phyloP scores from a whole-genome alignment of 2,888 invertebrate genomes.

The Julus scanicus region DNA sequence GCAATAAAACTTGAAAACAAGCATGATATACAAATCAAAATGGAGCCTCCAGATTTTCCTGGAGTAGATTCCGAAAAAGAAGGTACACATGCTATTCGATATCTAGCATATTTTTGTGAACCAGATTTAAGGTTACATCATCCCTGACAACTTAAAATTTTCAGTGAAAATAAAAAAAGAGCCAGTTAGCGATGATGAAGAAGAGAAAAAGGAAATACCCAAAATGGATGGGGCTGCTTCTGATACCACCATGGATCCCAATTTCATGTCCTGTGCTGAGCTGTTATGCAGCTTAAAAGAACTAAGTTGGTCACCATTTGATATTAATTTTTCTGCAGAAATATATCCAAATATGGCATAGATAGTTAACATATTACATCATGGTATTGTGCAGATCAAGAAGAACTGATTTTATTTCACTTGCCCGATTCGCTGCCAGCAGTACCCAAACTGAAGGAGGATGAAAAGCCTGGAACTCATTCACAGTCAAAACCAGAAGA shows the following conservation, averaged over 20 bases:
- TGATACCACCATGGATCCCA: not conserved
- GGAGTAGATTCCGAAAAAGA: not conserved
- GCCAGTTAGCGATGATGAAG: constrained; percentile 43
- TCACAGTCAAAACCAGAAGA: not conserved
- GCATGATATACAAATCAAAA: not conserved
- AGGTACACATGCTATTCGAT: not conserved
- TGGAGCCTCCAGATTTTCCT: not conserved
- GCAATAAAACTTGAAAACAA: not conserved
- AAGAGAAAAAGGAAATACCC: not conserved
- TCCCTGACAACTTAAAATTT: not conserved
- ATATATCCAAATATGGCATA: not conserved
- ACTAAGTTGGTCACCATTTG: not conserved
- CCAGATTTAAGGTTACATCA: not conserved
- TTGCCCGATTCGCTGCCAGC: constrained; percentile 41
- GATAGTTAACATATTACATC: not conserved
- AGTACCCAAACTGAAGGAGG: constrained; percentile 41
- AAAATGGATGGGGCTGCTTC: not conserved
- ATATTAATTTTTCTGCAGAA: not conserved
- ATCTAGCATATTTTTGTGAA: not conserved
- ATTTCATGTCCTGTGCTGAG: not conserved
- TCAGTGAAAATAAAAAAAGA: not conserved
- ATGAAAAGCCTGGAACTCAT: constrained; percentile 36
- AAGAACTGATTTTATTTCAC: constrained; percentile 50
- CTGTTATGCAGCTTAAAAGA: constrained; percentile 27
- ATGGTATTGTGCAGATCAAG: constrained; percentile 32